These are phyloP conservation scores for Tipula vernalis DNA, from an alignment of 2,888 invertebrate species.

Conservation along the genomic window DNA sequence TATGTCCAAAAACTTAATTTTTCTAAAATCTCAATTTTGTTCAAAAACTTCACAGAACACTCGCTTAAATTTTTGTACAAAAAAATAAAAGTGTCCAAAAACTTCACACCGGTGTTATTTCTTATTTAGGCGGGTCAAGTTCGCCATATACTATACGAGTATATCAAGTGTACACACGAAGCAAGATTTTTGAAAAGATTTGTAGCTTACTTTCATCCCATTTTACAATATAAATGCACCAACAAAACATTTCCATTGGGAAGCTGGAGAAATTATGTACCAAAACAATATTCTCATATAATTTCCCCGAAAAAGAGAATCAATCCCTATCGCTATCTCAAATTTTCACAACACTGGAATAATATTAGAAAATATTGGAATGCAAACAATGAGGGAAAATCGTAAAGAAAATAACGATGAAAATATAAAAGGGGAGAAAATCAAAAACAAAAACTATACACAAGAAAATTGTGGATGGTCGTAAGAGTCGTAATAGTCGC, in stretches of 20 bases:
- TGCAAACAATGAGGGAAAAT: neutral
- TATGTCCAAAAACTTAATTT: too few species aligned
- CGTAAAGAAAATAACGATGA: neutral
- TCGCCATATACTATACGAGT: too few species aligned
- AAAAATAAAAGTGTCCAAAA: too few species aligned
- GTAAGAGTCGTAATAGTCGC: neutral
- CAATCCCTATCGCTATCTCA: neutral
- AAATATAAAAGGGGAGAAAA: neutral
- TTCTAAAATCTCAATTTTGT: too few species aligned
- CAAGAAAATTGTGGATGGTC: neutral
- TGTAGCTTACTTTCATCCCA: neutral
- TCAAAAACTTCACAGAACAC: too few species aligned
- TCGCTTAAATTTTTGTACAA: too few species aligned
- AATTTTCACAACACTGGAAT: neutral
- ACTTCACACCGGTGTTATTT: too few species aligned
- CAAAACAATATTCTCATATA: neutral
- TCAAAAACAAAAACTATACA: neutral
- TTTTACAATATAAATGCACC: neutral
- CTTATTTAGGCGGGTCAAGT: too few species aligned
- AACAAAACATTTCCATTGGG: neutral
- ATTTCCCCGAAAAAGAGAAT: neutral
- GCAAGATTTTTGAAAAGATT: too few species aligned
- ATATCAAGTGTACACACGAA: too few species aligned
- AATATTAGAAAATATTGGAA: neutral
- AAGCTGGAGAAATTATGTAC: neutral